Conservation (phyloP, 2,888 invertebrate genomes). For the Phortica magna region DNA sequence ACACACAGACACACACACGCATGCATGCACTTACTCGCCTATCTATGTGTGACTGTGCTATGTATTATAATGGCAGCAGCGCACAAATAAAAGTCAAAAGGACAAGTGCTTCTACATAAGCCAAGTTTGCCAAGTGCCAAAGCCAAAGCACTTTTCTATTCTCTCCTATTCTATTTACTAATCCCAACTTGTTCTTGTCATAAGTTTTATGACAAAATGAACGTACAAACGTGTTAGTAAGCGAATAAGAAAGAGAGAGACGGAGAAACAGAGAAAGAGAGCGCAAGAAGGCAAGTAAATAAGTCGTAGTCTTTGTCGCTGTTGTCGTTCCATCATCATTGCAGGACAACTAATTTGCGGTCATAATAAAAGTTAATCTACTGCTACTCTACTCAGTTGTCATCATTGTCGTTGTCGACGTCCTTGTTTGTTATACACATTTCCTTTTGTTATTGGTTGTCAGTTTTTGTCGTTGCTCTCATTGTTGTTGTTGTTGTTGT, state of each 20-base stretch:
- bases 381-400: conserved; percentile 58
- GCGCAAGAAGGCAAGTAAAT: conserved; percentile 57
- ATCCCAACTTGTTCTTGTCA: conserved; percentile 27
- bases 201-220: conserved; percentile 45
- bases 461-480: conserved; percentile 29
- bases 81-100: conserved; percentile 58
- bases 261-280: background rate
- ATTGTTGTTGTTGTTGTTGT: conserved; percentile 7
- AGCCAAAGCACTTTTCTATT: conserved; percentile 12
- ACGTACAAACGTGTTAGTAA: conserved; percentile 47
- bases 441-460: conserved; percentile 1
- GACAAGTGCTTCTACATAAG: conserved; percentile 51
- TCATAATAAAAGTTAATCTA: conserved; percentile 75
- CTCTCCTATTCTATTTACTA: conserved; percentile 25
- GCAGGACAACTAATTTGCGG: conserved; percentile 76
- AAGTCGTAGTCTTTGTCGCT: conserved; percentile 49
- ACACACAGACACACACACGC: background rate
- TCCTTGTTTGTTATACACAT: conserved; percentile 1
- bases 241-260: background rate
- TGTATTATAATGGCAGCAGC: conserved; percentile 56
- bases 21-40: conserved; percentile 32
- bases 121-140: conserved; percentile 9
- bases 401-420: background rate
- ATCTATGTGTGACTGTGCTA: conserved; percentile 30
- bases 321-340: conserved; percentile 54